These are phyloP conservation scores for Acanthisitta chloris DNA, from an alignment of 2,113 vertebrate species.

Conservation along the genomic window DNA sequence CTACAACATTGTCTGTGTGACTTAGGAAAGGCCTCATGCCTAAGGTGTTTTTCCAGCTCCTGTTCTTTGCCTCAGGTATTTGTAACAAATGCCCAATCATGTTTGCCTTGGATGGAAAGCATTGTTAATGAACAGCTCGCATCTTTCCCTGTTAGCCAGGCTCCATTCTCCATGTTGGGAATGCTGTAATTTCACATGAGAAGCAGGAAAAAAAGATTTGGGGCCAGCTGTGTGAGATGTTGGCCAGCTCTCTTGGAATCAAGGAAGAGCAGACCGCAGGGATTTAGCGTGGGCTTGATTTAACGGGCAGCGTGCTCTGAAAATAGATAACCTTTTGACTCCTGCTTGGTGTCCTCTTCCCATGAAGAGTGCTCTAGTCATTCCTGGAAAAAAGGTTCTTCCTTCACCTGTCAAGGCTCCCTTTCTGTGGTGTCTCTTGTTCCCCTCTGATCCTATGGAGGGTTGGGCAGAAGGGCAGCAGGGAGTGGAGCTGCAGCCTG, in stretches of 20 bases:
- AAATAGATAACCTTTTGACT: conserved; percentile 61
- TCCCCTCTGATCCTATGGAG: not conserved
- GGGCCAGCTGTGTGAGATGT: conserved; percentile 7
- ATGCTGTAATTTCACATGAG: conserved; percentile 1
- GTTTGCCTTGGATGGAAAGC: not conserved
- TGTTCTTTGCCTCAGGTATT: not conserved
- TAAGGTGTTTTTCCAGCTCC: not conserved
- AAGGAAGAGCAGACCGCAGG: conserved; percentile 16
- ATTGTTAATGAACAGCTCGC: not conserved
- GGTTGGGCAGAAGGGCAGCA: not conserved
- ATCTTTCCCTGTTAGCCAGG: not conserved
- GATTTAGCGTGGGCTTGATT: not conserved
- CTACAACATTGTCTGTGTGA: not conserved
- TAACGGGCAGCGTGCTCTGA: not conserved
- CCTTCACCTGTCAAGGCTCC: not conserved
- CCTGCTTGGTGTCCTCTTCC: conserved; percentile 17
- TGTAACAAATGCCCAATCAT: not conserved
- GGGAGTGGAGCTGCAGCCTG: not conserved
- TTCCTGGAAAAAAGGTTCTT: not conserved
- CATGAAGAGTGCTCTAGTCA: not conserved
- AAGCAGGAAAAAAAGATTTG: not conserved
- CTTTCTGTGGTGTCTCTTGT: not conserved
- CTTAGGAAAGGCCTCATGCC: not conserved
- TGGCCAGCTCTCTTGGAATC: conserved; percentile 5
- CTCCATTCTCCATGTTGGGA: not conserved